Conservation (phyloP, 2,113 vertebrate genomes). For the Elephas maximus region DNA sequence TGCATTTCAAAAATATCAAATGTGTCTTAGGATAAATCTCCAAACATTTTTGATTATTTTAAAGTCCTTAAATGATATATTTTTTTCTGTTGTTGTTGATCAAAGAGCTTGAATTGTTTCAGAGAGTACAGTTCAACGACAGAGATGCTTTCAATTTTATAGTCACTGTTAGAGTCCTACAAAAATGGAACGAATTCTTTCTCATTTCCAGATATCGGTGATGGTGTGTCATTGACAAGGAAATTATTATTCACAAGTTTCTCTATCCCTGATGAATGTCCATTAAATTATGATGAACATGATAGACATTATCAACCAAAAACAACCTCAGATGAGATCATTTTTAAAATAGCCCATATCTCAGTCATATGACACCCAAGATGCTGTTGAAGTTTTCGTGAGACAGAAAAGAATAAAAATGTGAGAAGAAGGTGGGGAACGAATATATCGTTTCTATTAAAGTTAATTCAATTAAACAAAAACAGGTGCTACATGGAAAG, state of each 20-base stretch:
- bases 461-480: conserved; percentile 79
- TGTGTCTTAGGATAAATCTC: background rate
- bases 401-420: conserved; percentile 41
- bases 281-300: background rate
- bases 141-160: background rate
- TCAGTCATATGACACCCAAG: background rate
- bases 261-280: background rate
- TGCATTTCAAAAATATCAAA: background rate
- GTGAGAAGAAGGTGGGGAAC: conserved; percentile 68
- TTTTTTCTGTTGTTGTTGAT: background rate
- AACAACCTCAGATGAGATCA: background rate
- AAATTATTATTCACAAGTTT: background rate
- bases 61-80: background rate
- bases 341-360: accelerated
- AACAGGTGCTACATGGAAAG: conserved; percentile 75
- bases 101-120: background rate
- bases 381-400: conserved; percentile 14
- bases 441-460: conserved; percentile 63
- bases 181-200: background rate
- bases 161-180: background rate
- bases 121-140: background rate
- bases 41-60: background rate
- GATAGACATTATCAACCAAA: conserved; percentile 12
- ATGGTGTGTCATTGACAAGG: background rate
- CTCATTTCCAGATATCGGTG: background rate